Percentiles rank a stretch among this genome's conserved stretches.
Evolutionary conservation across 2,797 vertebrate genomes (phyloP).

Genomic region (Cephalopachus bancanus): DNA sequence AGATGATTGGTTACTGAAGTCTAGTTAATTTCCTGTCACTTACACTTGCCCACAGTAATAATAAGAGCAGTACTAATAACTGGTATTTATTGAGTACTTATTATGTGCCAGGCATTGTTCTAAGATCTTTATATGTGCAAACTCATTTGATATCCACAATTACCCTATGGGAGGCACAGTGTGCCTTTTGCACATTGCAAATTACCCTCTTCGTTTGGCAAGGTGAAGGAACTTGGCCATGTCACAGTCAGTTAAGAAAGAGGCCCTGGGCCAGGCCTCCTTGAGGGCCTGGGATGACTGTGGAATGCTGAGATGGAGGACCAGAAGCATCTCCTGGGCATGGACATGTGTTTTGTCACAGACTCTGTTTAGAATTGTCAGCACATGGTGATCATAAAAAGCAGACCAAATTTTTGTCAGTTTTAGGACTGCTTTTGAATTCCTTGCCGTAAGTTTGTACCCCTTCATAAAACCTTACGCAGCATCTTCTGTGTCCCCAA

Average conservation of each 20-base stretch:
- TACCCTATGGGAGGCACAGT: no score
- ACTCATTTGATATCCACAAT: no score
- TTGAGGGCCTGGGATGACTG: not conserved
- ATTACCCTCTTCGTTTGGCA: not conserved
- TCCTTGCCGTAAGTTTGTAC: not conserved
- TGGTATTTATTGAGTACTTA: not conserved
- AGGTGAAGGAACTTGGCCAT: not conserved
- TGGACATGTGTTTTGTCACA: not conserved
- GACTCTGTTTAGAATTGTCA: not conserved
- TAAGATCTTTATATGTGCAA: not conserved
- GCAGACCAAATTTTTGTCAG: not conserved
- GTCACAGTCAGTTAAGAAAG: not conserved
- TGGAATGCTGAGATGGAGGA: fast-evolving
- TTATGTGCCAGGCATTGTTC: not conserved
- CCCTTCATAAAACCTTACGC: not conserved
- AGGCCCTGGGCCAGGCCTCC: not conserved
- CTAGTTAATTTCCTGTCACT: not conserved
- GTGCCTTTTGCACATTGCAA: not conserved
- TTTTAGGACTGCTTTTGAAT: not conserved
- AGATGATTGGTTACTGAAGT: not conserved
- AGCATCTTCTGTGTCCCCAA: not conserved
- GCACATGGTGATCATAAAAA: not conserved
- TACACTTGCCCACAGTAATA: not conserved
- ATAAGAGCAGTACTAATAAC: not conserved
- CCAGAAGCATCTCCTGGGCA: not conserved